These are phyloP conservation scores for Hycleus cichorii DNA, from an alignment of 1,140 invertebrate genomes.

Conservation along the genomic window DNA sequence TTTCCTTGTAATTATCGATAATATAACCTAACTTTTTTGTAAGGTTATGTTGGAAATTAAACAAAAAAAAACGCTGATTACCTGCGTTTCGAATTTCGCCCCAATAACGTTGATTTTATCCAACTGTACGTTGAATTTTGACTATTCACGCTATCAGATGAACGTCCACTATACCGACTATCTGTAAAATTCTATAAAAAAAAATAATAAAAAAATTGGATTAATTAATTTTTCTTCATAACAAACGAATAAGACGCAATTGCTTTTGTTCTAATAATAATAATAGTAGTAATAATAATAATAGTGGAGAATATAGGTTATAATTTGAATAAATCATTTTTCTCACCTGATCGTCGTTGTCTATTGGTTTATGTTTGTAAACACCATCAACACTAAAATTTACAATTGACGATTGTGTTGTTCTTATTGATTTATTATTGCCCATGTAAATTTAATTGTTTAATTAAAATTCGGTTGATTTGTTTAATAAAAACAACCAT, in stretches of 20 bases:
- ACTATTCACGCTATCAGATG: slow-evolving; percentile 27
- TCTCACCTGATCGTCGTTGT: slow-evolving; percentile 21
- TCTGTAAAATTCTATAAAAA: slow-evolving; percentile 3
- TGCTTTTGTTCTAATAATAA: too few relatives aligned
- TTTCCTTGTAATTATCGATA: too few relatives aligned
- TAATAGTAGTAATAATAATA: too few relatives aligned
- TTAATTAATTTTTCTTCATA: neutral
- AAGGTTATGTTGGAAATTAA: too few relatives aligned
- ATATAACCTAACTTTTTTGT: too few relatives aligned
- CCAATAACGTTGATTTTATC: slow-evolving; percentile 17
- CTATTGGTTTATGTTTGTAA: slow-evolving; percentile 19
- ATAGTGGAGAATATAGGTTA: too few relatives aligned
- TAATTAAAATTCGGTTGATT: neutral
- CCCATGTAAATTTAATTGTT: slow-evolving; percentile 25
- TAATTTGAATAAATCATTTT: too few relatives aligned
- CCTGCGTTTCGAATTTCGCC: slow-evolving; percentile 28
- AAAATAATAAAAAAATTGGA: neutral
- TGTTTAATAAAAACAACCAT: neutral
- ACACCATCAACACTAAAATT: slow-evolving; percentile 18
- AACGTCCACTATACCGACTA: slow-evolving; percentile 24
- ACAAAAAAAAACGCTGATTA: neutral
- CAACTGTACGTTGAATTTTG: slow-evolving; percentile 25
- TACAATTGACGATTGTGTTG: slow-evolving; percentile 1
- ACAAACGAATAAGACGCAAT: too few relatives aligned
- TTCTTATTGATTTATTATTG: slow-evolving; percentile 17